Conservation (phyloP, 1,140 invertebrate species). For the Hylaeus volcanicus region DNA sequence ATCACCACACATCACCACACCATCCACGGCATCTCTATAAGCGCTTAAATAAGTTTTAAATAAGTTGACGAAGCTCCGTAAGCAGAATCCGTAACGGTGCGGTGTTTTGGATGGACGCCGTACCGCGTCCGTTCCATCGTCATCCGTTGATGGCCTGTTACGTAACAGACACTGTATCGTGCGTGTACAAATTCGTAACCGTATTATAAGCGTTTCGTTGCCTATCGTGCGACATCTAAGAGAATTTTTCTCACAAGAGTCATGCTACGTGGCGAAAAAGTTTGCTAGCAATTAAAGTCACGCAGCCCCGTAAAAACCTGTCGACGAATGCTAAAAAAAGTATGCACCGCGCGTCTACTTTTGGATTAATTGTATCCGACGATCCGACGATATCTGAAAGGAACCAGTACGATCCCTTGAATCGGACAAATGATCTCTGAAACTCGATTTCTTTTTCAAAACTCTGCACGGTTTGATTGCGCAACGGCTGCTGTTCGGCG, state of each 20-base stretch:
- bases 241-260: neutral
- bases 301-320: neutral
- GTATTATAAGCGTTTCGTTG: neutral
- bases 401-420: neutral
- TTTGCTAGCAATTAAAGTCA: neutral
- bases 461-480: constrained; percentile 2
- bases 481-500: neutral
- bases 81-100: constrained; percentile 73
- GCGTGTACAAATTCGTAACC: neutral
- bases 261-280: neutral
- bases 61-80: constrained; percentile 63
- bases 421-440: neutral
- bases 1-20: neutral
- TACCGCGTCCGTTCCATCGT: constrained; percentile 13
- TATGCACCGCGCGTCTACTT: neutral
- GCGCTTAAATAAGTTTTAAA: constrained; percentile 59
- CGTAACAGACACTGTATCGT: constrained; percentile 28
- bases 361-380: constrained; percentile 3
- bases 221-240: neutral
- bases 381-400: no score
- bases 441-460: constrained; percentile 1
- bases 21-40: constrained; percentile 11
- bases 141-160: constrained; percentile 43
- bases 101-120: no score
- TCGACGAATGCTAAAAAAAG: neutral